Evolutionary conservation across 2,888 invertebrate species (phyloP), one percentile per base, ranked within the genome.

Genomic region (Thera britannica): DNA sequence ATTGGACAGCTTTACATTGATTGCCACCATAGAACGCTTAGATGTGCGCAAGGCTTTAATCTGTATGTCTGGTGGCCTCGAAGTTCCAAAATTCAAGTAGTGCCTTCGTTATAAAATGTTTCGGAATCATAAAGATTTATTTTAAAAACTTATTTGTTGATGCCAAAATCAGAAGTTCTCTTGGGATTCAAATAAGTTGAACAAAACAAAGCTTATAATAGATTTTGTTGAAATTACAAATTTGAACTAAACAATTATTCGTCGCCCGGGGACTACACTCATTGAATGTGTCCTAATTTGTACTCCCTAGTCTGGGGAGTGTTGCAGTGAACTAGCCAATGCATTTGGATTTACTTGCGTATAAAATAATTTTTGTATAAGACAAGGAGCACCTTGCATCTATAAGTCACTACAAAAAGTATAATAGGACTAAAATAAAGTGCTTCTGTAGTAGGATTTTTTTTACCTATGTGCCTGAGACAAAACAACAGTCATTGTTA

Each of bases 271-370:
- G 56, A 7, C n/a, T 5, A 5, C n/a, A 12, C n/a, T 6, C 38
- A 56, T 56, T 56, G 56, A 41, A 56, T 56, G 56, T 56, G 36
- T 12, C 36, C 38, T 38, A 56, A 36, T 38, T 36, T 36, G 56
- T 38, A 12, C 38, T 41, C n/a, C 55, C 34, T 23, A 23, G 23
- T 23, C 23, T 3, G 23, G 34, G 34, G 2, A 52, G 2, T 0
- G 23, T 1, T 3, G 49, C 12, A 12, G 23, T 51, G 23, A 2
- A 52, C 34, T 8, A 34, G 34, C 2, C 1, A 3, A 34, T 34
- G 6, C 52, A 52, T 34, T 52, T n/a, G 52, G 34, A 34, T 9
- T 34, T 34, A 52, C 9, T 34, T 52, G 9, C 44, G 44, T 46
- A 2, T 46, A 8, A 46, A 4, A 5, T 41, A 7, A 41, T 23